phyloP scores from a whole-genome alignment of 2,113 vertebrate genomes.

The Ursus arctos region DNA sequence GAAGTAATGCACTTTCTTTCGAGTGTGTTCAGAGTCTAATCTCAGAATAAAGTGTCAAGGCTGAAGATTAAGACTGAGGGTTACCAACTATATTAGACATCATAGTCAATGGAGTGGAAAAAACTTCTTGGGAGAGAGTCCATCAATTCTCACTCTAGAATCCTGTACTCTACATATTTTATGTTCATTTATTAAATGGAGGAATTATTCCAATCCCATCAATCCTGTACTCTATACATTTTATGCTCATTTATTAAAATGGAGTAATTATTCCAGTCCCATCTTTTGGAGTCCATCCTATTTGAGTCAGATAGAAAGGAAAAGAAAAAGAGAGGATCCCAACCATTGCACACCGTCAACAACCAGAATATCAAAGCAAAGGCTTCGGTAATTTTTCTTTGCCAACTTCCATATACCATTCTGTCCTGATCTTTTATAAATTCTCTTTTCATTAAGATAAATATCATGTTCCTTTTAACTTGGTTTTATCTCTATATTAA shows the following conservation, averaged over 20 bases:
- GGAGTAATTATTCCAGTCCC: background rate
- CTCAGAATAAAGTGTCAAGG: background rate
- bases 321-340: background rate
- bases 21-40: background rate
- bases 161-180: background rate
- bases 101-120: background rate
- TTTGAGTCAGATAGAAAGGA: background rate
- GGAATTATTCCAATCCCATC: background rate
- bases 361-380: background rate
- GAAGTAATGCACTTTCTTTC: background rate
- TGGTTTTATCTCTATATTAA: slow-evolving; percentile 1
- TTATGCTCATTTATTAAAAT: background rate
- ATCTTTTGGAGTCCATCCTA: background rate
- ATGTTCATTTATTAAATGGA: background rate
- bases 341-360: background rate
- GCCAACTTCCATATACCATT: background rate
- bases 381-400: background rate
- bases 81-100: background rate
- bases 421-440: background rate
- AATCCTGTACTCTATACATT: background rate
- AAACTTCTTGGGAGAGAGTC: background rate
- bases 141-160: background rate
- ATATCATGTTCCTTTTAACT: background rate
- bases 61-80: background rate
- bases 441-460: background rate